Evolutionary conservation across 2,113 vertebrate species (phyloP).

Genomic region (Blennius ocellaris): DNA sequence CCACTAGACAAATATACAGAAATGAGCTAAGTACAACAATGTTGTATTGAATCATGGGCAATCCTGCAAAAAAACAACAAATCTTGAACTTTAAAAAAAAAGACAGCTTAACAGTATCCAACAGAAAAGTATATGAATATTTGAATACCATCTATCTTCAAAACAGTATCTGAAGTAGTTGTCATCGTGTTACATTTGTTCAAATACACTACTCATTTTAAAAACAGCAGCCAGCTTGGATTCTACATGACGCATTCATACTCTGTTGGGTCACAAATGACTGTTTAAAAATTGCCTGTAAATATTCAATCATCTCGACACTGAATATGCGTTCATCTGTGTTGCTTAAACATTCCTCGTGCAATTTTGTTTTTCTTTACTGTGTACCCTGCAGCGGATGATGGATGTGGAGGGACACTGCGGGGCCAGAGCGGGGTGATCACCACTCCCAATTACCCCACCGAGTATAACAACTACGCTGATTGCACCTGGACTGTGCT

Average conservation of each 20-base stretch:
- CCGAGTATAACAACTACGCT: slow-evolving; percentile 94
- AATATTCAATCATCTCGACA: neutral
- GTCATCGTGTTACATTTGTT: neutral
- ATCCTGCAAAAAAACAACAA: neutral
- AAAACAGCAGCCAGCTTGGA: neutral
- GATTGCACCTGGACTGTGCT: slow-evolving; percentile 99
- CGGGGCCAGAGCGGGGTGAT: slow-evolving; percentile 97
- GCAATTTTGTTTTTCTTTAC: neutral
- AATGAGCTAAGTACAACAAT: neutral
- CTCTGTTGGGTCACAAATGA: too few relatives aligned
- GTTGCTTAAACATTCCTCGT: neutral
- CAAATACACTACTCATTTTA: neutral
- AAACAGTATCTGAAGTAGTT: neutral
- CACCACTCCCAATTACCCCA: slow-evolving; percentile 94
- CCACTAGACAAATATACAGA: neutral
- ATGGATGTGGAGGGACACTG: slow-evolving; percentile 95
- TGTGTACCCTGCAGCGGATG: slow-evolving; percentile 85
- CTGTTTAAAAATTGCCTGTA: neutral
- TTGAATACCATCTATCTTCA: neutral
- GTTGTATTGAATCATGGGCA: neutral
- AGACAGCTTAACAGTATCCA: neutral
- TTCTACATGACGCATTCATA: neutral
- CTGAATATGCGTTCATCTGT: neutral
- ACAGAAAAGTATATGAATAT: too few relatives aligned
- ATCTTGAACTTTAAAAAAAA: neutral